phyloP scores from a whole-genome alignment of 35 echinoderm and acorn worm genomes.

The Apostichopus parvimensis region DNA sequence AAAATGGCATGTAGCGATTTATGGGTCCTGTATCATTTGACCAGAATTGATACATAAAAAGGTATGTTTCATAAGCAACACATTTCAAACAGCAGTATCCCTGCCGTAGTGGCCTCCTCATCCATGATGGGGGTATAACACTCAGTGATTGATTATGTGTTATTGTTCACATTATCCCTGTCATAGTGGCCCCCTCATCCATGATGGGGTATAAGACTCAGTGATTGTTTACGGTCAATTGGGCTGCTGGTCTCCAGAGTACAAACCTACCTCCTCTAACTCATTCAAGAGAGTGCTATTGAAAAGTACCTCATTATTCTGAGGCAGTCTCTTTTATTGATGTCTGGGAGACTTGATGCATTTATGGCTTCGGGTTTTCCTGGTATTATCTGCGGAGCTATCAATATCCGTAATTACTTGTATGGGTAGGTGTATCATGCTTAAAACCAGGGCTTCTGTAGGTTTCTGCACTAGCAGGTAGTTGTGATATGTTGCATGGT shows the following conservation, averaged over 20 bases:
- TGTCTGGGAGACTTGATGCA: not conserved
- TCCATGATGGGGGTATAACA: not conserved
- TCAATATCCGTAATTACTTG: not conserved
- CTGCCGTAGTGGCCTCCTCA: not conserved
- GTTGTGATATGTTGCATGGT: no score
- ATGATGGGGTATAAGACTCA: not conserved
- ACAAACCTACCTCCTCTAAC: not conserved
- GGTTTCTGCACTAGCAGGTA: no score
- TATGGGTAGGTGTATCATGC: not conserved
- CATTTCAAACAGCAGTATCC: not conserved
- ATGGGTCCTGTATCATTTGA: no score
- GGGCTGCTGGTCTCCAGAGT: not conserved
- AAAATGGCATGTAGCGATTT: no score
- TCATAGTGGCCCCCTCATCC: not conserved
- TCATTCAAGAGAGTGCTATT: not conserved
- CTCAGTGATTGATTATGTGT: no score
- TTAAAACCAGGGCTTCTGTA: not conserved
- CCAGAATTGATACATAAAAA: no score
- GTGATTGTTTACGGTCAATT: slow-evolving; percentile 4
- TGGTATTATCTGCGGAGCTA: not conserved
- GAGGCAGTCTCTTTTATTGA: not conserved
- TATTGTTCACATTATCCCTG: not conserved
- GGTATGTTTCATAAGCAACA: no score
- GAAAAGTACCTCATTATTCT: not conserved
- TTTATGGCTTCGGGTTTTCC: not conserved